Base-by-base conservation (phyloP, 2,113 vertebrate genomes). In the Ranitomeya imitator region DNA sequence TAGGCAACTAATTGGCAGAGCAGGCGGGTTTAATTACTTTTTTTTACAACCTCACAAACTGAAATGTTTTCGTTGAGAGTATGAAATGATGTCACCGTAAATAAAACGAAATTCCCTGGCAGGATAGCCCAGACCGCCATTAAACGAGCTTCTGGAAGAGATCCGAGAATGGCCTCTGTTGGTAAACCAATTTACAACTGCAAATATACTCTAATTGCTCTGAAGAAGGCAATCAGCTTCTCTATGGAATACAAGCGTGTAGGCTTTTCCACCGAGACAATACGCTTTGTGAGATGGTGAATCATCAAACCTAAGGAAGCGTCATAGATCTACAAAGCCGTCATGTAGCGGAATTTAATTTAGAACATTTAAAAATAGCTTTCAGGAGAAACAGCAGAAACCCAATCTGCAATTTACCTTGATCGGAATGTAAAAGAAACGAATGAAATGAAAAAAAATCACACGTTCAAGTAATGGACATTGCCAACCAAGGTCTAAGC, bases 1-100 rank as follows among this genome's bases (percentile, higher is more conserved):
- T 88, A 88, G 87, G 73, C 87, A 78, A 67, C 87, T 88, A 84
- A 88, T 88, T 88, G 87, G 87, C 69, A 88, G 87, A 88, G 83
- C 81, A 84, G 87, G 87, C 87, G 77, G 59, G 23, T 88, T 88
- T 88, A 84, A 88, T 88, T 77, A 88, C 73, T 74, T 84, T 84
- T 84, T 88, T 88, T 88, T 88, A 88, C 81, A 55, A 54, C 87
- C 81, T 78, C 60, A 18, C 71, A 88, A 88, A 88, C 81, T n/a
- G 73, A 63, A 88, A 83, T 84, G 73, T 83, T 88, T 88, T 88
- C 16, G 26, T 78, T 88, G 67, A 83, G 80, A n/a, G 45, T 26
- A 88, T 88, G 69, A 84, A 83, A 88, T 84, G 80, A 88, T 88
- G 87, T 88, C 87, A 88, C 57, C 7, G 71, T 83, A 88, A 88